A percentile compares a stretch with the other conserved stretches of the same genome.
Conservation (phyloP, 1,140 invertebrate genomes). For the Bilobella aurantiaca region DNA sequence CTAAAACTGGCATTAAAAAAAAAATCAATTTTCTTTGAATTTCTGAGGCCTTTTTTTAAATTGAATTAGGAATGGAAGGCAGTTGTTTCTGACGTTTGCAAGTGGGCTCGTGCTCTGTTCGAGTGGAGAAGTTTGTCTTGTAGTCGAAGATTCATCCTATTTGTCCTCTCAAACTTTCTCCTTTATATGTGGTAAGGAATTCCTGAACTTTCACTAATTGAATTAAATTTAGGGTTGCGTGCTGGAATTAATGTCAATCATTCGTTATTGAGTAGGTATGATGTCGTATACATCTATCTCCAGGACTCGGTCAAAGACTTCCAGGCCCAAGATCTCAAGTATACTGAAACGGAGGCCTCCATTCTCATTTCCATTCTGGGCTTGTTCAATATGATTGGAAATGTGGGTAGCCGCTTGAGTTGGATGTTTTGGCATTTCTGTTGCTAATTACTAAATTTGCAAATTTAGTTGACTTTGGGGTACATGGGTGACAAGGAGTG, state of each 20-base stretch:
- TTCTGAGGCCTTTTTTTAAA: too few relatives aligned
- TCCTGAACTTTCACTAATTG: background rate
- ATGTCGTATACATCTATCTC: slow-evolving; percentile 77
- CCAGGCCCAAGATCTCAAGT: too few relatives aligned
- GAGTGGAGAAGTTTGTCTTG: slow-evolving; percentile 66
- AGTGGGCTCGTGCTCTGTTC: slow-evolving; percentile 61
- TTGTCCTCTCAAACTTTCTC: slow-evolving; percentile 72
- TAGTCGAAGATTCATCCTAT: slow-evolving; percentile 64
- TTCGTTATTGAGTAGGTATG: slow-evolving; percentile 45
- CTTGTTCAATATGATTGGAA: slow-evolving; percentile 72
- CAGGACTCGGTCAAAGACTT: too few relatives aligned
- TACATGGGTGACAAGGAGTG: slow-evolving; percentile 71
- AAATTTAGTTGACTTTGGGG: slow-evolving; percentile 71
- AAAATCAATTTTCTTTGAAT: slow-evolving; percentile 18
- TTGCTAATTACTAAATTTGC: slow-evolving; percentile 29
- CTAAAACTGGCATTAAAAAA: background rate
- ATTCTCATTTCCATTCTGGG: slow-evolving; percentile 75
- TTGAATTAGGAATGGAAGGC: slow-evolving; percentile 58
- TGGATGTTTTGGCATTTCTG: background rate
- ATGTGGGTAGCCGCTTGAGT: slow-evolving; percentile 49
- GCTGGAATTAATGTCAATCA: background rate
- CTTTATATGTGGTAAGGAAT: slow-evolving; percentile 59
- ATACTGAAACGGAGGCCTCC: slow-evolving; percentile 57
- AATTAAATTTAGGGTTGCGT: background rate
- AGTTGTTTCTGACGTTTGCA: slow-evolving; percentile 63